phyloP scores from a whole-genome alignment of 2,113 vertebrate species.

The Syngnathus floridae region DNA sequence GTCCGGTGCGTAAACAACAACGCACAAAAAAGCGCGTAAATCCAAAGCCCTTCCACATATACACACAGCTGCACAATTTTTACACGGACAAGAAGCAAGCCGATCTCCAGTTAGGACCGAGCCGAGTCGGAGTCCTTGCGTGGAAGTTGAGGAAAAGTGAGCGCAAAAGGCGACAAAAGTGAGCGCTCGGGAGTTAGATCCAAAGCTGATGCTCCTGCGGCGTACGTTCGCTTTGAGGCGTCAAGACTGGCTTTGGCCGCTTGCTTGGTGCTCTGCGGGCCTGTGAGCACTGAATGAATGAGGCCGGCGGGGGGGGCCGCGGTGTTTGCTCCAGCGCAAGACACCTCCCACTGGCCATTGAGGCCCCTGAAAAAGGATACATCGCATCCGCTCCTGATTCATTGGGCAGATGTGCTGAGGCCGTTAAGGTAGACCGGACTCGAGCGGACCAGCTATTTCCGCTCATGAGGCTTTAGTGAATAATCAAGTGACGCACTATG shows the following conservation, averaged over 20 bases:
- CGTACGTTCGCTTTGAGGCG: neutral
- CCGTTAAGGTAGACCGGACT: slow-evolving; percentile 68
- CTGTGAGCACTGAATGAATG: slow-evolving; percentile 73
- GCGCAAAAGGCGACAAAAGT: neutral
- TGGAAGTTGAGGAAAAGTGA: neutral
- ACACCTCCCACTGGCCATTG: slow-evolving; percentile 70
- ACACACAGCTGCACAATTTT: neutral
- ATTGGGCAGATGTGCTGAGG: slow-evolving; percentile 69
- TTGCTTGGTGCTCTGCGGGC: slow-evolving; percentile 34
- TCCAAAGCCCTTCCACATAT: slow-evolving; percentile 46
- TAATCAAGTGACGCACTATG: slow-evolving; percentile 41
- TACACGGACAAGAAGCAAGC: neutral
- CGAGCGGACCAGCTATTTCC: slow-evolving; percentile 24
- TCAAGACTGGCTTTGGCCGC: slow-evolving; percentile 2
- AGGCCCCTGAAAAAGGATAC: slow-evolving; percentile 72
- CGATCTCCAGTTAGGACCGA: neutral
- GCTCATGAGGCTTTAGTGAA: slow-evolving; percentile 40
- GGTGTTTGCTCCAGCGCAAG: slow-evolving; percentile 64
- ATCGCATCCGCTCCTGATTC: slow-evolving; percentile 73
- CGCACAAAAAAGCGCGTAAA: slow-evolving; percentile 38
- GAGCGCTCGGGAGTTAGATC: neutral
- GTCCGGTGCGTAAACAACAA: slow-evolving; percentile 10
- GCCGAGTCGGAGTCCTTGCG: neutral
- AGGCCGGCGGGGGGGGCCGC: slow-evolving; percentile 54
- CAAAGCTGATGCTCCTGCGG: neutral